A percentile compares a stretch with the other conserved stretches of the same genome.
Evolutionary conservation across 2,797 vertebrate genomes (phyloP).

Genomic region (Thaleichthys pacificus): DNA sequence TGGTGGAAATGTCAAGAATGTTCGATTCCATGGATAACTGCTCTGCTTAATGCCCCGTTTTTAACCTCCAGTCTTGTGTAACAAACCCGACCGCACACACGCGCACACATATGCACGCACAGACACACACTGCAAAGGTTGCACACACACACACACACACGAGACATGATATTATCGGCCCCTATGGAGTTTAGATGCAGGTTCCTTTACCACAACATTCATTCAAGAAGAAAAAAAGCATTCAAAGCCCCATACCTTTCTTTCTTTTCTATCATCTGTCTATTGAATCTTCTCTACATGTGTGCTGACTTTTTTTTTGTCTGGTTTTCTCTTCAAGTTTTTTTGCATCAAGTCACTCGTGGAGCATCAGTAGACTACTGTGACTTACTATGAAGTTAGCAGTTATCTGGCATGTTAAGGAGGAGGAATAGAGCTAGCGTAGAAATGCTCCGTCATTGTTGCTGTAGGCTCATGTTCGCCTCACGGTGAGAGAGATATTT

Average conservation of each 20-base stretch:
- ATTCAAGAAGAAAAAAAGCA: background rate
- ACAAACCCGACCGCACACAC: background rate
- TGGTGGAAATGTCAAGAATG: background rate
- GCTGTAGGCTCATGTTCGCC: too few relatives aligned
- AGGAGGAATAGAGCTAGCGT: too few relatives aligned
- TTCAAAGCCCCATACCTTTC: background rate
- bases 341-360: too few relatives aligned
- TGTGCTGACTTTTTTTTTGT: background rate
- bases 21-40: slow-evolving; percentile 49
- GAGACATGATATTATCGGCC: slow-evolving; percentile 30
- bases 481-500: too few relatives aligned
- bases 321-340: too few relatives aligned
- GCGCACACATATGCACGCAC: background rate
- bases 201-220: background rate
- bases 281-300: background rate
- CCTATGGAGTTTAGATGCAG: slow-evolving; percentile 6
- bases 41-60: slow-evolving; percentile 50
- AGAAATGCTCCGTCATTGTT: too few relatives aligned
- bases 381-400: too few relatives aligned
- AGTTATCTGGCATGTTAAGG: too few relatives aligned
- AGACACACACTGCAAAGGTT: background rate
- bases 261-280: background rate
- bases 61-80: slow-evolving; percentile 47
- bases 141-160: background rate
- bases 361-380: too few relatives aligned